These are phyloP conservation scores for Protobothrops flavoviridis DNA, from an alignment of 2,113 vertebrate species.

Conservation along the genomic window DNA sequence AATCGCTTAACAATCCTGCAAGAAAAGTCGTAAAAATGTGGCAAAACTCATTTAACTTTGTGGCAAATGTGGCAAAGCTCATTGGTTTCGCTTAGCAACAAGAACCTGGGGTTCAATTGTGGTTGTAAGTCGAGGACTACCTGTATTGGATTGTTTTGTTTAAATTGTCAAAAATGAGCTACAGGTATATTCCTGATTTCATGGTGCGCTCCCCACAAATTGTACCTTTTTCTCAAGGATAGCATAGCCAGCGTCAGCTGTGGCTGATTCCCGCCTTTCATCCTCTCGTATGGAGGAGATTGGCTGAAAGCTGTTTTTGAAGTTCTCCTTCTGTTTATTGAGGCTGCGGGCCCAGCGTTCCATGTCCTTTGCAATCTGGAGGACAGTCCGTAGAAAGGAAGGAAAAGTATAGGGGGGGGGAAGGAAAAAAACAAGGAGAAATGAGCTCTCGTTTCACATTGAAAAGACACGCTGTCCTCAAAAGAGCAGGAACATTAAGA, in stretches of 20 bases:
- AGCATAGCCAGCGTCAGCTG: slow-evolving; percentile 87
- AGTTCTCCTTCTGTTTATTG: slow-evolving; percentile 89
- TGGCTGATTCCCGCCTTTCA: slow-evolving; percentile 84
- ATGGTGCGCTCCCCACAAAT: neutral
- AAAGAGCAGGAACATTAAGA: neutral
- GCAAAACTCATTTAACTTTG: neutral
- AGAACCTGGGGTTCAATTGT: neutral
- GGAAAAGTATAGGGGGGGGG: neutral
- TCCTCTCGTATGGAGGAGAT: slow-evolving; percentile 71
- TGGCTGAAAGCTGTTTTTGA: slow-evolving; percentile 74
- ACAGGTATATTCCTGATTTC: neutral
- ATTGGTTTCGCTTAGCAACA: neutral
- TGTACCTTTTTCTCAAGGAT: slow-evolving; percentile 88
- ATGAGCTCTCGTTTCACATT: neutral
- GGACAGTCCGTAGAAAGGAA: neutral
- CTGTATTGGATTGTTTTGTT: neutral
- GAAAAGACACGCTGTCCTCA: neutral
- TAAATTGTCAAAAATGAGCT: neutral
- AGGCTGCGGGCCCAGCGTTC: slow-evolving; percentile 90
- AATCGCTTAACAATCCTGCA: neutral
- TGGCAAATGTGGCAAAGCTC: neutral
- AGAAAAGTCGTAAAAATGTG: neutral
- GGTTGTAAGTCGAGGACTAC: neutral
- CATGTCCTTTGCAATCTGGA: slow-evolving; percentile 91
- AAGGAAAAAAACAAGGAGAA: neutral